phyloP scores from a whole-genome alignment of 1,140 invertebrate species.

The Drosophila kurseongensis region DNA sequence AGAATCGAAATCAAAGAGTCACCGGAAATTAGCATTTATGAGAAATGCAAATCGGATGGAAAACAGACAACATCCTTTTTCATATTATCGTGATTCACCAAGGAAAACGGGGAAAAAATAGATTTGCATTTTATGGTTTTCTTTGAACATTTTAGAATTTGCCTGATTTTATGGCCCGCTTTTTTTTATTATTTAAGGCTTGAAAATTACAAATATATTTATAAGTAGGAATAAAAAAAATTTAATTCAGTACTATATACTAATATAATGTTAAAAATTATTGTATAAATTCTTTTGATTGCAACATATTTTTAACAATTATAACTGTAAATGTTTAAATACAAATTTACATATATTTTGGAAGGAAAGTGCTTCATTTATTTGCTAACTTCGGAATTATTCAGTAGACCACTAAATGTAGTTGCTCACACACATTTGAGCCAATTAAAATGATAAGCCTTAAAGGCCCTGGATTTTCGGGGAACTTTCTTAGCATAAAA shows the following conservation, averaged over 20 bases:
- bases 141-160: neutral
- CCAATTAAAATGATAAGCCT: neutral
- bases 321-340: no score
- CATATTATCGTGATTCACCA: neutral
- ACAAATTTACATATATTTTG: no score
- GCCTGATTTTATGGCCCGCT: no score
- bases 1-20: constrained; percentile 19
- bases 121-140: neutral
- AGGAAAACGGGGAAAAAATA: neutral
- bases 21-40: constrained; percentile 29
- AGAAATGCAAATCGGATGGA: constrained; percentile 52
- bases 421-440: neutral
- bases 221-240: no score
- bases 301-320: no score
- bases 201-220: no score
- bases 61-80: neutral
- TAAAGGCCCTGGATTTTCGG: constrained; percentile 1
- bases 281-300: no score
- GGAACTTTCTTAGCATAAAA: neutral
- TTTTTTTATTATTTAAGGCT: no score
- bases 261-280: no score
- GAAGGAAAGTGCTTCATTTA: neutral
- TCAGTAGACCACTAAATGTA: neutral
- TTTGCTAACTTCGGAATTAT: neutral
- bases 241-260: no score